Conservation (phyloP, 2,888 invertebrate genomes). For the Calameuta pallipes region DNA sequence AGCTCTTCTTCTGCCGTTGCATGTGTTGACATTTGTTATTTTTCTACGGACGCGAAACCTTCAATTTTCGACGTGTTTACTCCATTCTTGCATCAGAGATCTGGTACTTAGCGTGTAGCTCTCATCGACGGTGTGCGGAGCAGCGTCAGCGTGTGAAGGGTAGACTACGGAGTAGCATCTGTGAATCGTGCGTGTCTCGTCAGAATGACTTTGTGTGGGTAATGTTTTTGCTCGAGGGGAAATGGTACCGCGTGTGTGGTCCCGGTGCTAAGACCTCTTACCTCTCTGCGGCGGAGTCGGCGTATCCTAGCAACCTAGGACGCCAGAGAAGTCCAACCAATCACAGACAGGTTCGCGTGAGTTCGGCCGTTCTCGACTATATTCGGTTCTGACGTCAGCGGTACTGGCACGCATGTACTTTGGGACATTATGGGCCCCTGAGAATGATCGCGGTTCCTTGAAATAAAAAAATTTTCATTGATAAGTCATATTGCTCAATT, state of each 20-base stretch:
- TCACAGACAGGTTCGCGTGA: conserved; percentile 25
- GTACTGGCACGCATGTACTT: conserved; percentile 44
- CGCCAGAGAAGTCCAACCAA: conserved; percentile 47
- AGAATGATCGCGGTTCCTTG: neutral
- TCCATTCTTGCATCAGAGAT: neutral
- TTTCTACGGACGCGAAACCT: neutral
- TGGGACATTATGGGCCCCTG: conserved; percentile 10
- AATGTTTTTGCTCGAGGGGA: conserved; percentile 64
- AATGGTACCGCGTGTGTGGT: conserved; percentile 65
- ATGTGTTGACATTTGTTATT: neutral
- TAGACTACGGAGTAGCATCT: neutral
- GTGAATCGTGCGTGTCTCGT: conserved; percentile 2
- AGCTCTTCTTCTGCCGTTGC: neutral
- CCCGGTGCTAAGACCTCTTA: conserved; percentile 41
- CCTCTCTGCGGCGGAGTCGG: conserved; percentile 30
- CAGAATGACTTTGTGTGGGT: conserved; percentile 43
- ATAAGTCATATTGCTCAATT: neutral
- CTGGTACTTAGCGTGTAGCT: neutral
- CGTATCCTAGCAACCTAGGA: conserved; percentile 62
- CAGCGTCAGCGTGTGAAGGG: neutral
- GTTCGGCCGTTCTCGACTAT: conserved; percentile 47
- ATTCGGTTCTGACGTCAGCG: conserved; percentile 53
- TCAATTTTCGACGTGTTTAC: neutral
- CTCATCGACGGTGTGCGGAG: neutral
- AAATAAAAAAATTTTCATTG: neutral